Base-by-base conservation (phyloP, 2,888 invertebrate species). In the Sphaerolaimus hirsutus region DNA sequence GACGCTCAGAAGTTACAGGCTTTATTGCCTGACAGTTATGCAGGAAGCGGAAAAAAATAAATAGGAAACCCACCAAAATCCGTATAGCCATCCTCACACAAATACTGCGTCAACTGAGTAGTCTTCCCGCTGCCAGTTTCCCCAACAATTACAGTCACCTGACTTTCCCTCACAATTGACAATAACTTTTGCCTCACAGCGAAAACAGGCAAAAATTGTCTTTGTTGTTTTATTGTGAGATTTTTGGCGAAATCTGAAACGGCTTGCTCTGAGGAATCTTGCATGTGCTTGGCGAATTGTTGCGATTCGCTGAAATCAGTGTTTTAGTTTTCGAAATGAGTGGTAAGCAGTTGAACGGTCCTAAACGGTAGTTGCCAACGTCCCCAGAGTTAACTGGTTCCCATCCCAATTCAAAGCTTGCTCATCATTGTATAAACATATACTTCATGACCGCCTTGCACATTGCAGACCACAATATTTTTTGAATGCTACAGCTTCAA, bases 201-300 rank as follows among this genome's bases (percentile, higher is more conserved):
- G 67, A 87, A 99, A 1, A 81, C 91, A 0, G 97, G 97, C 41
- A 97, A 68, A 65, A 76, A 87, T 54, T 86, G 74, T 24, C 97
- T 70, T 64, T 97, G 93, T 58, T 91, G 80, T 0, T 58, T 58
- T 27, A 71, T 51, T 2, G 81, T 72, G 61, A 79, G 79, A 62
- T 80, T 80, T 56, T 75, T 78, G 0, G 89, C 80, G 67, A 87
- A 89, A 44, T 84, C 81, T 49, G 74, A 78, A 55, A 72, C 75
- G 52, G 59, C 57, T 45, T 59, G 56, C 14, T 56, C 63, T 38
- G 61, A 78, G 75, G 23, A n/a, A 5, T 56, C 63, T 38, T 61
- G 78, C 75, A 97, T 79, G 62, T 91, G 86, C 49, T 84, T 81
- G 0, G 91, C 89, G 66, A 91, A 97, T 63, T 89, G 89, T 62